Conservation (phyloP, 2,797 vertebrate species). For the Tokudaia tokunoshimensis region DNA sequence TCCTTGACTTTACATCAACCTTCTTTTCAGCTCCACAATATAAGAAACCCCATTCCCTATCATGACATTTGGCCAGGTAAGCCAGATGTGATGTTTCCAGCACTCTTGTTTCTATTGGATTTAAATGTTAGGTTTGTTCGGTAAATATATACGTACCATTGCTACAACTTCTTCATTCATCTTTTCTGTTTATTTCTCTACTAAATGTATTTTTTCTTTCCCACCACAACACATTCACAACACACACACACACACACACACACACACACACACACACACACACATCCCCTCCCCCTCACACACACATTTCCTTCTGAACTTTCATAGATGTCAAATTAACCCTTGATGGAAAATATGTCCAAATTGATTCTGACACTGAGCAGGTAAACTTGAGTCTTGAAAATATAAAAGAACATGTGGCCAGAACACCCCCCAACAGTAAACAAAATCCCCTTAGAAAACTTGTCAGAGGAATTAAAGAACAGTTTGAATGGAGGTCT, state of each 20-base stretch:
- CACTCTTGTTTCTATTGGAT: neutral
- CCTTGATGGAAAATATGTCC: neutral
- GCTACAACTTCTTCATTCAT: neutral
- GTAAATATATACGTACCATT: neutral
- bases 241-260: neutral
- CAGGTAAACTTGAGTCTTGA: neutral
- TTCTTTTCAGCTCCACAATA: neutral
- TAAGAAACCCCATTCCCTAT: neutral
- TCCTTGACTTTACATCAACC: slow-evolving; percentile 48
- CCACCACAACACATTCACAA: neutral
- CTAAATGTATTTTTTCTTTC: neutral
- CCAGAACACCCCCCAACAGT: neutral
- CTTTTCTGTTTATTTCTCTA: neutral
- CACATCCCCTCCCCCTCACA: no score
- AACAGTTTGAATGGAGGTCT: neutral
- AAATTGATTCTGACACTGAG: neutral
- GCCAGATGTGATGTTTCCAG: neutral
- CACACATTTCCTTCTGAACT: neutral
- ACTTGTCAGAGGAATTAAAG: neutral
- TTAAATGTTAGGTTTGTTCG: neutral
- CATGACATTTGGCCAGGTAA: neutral
- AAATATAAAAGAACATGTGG: neutral
- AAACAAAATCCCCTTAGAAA: neutral
- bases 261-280: neutral
- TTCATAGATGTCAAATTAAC: neutral